These are phyloP conservation scores for Enteromius mattozi DNA, from an alignment of 2,797 vertebrate genomes.

Conservation along the genomic window DNA sequence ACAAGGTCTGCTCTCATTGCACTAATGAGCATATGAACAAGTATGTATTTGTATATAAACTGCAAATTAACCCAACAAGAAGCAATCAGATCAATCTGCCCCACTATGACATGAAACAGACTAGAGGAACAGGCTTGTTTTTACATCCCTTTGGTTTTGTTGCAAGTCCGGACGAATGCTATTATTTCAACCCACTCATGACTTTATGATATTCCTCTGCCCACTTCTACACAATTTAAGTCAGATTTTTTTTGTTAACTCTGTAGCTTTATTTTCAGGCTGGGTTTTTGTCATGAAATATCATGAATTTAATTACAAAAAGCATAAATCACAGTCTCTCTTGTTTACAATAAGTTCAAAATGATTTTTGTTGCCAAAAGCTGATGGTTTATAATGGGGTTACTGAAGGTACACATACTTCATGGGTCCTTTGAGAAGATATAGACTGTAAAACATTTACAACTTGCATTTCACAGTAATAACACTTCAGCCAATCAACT, in stretches of 20 bases:
- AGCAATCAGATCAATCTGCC: constrained; percentile 11
- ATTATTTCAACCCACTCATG: background rate
- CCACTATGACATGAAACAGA: background rate
- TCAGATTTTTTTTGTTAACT: background rate
- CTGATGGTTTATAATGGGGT: background rate
- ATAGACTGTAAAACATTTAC: background rate
- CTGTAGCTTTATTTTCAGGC: background rate
- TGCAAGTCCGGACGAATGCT: background rate
- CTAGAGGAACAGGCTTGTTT: background rate
- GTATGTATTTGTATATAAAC: constrained; percentile 38
- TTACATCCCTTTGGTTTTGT: constrained; percentile 1
- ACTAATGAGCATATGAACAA: constrained; percentile 31
- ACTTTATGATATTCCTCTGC: constrained; percentile 16
- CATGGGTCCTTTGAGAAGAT: background rate
- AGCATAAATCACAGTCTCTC: background rate
- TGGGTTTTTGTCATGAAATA: background rate
- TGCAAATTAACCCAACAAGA: constrained; percentile 30
- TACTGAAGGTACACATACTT: background rate
- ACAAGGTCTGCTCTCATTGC: constrained; percentile 13
- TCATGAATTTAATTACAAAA: background rate
- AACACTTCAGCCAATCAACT: background rate
- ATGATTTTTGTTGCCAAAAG: background rate
- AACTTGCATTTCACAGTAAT: background rate
- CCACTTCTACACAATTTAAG: constrained; percentile 1
- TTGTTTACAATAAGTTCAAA: background rate